Percentiles rank a stretch among this genome's conserved stretches.
phyloP scores from a whole-genome alignment of 2,113 vertebrate species.

The Aythya baeri region DNA sequence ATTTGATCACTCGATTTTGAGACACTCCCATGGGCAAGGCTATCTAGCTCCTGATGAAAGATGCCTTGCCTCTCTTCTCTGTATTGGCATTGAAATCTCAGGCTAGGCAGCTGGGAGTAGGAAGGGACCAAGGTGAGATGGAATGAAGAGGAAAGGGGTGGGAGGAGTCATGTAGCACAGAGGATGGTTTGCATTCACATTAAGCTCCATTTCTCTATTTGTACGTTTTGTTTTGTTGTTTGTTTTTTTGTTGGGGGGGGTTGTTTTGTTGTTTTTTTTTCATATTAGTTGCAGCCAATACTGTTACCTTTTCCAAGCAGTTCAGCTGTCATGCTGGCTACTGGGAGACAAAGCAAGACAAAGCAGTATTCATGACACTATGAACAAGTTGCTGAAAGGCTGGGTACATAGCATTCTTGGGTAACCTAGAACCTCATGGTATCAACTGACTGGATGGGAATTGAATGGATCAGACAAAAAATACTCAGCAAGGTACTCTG shows the following conservation, averaged over 20 bases:
- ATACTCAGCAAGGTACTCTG: neutral
- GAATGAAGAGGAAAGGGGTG: neutral
- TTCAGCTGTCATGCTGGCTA: neutral
- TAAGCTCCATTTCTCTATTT: neutral
- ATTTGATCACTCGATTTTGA: neutral
- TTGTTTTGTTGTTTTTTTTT: neutral
- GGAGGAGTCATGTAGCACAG: fast-evolving
- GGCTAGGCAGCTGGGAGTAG: neutral
- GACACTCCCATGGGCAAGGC: neutral
- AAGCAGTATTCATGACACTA: neutral
- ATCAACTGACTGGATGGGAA: neutral
- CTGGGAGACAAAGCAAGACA: neutral
- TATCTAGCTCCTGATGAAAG: neutral
- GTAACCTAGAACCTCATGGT: neutral
- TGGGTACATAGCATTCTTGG: neutral
- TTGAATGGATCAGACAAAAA: neutral
- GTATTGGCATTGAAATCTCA: neutral
- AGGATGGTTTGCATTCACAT: neutral
- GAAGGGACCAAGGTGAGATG: neutral
- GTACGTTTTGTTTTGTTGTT: neutral
- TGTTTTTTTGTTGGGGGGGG: neutral
- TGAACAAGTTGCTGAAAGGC: neutral
- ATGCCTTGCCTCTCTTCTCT: neutral
- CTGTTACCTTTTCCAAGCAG: neutral
- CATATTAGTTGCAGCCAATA: neutral